Base-by-base conservation (phyloP, 2,888 invertebrate genomes). In the Prenolepis imparis region DNA sequence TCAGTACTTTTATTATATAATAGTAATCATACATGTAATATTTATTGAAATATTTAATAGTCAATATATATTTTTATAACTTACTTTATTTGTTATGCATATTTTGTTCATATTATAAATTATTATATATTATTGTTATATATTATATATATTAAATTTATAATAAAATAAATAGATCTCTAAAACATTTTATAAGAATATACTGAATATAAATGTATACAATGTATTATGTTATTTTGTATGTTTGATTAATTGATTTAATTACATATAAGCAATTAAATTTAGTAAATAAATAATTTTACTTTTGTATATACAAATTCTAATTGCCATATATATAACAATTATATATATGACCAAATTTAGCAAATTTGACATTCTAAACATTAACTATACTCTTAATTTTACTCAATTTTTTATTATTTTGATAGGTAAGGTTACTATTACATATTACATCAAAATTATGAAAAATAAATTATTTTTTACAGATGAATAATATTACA, bases 401-500 rank as follows among this genome's bases (percentile, higher is more conserved):
- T 74, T 63, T 48, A 32, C 8, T 32, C 3, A 48, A 48, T 61
- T 15, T 5, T 44, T 74, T 6, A 28, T 36, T 44, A 61, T 28
- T 72, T 63, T 11, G 32, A 39, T 21, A 67, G 52, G 6, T n/a
- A 44, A 18, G 12, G n/a, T 3, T 6, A 28, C n/a, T 63, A 15
- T 61, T 0, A 44, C 15, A 44, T 18, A 57, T 67, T 15, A 9
- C 36, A 68, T 28, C 24, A 36, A 44, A 28, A 12, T 68, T 36
- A 24, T 72, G 1, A 21, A 21, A 41, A 75, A 41, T 70, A 24
- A 48, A 63, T 67, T 39, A n/a, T 70, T 64, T 52, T 36, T 81
- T 21, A 83, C 59, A 92, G 92, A 93, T 93, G 93, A 91, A 88
- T 21, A 94, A 94, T 52, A 70, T 78, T 15, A 78, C 93, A 90